Evolutionary conservation across 2,113 vertebrate species (phyloP).

Genomic region (Dendropsophus ebraccatus): DNA sequence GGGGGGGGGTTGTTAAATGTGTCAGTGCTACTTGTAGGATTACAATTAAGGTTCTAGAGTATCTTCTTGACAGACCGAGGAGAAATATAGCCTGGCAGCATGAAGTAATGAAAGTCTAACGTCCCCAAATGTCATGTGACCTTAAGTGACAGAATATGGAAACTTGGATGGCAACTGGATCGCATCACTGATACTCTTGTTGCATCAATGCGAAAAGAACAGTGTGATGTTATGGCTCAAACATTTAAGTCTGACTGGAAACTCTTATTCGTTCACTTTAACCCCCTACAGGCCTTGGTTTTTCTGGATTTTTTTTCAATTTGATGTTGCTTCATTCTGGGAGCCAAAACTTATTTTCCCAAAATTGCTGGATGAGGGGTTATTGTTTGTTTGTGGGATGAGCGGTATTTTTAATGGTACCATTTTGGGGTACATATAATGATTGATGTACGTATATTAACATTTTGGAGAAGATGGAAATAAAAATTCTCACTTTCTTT

Average conservation of each 20-base stretch:
- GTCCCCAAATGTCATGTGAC: conserved; percentile 51
- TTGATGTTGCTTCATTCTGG: too few species aligned
- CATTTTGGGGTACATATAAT: too few species aligned
- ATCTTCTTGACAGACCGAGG: conserved; percentile 62
- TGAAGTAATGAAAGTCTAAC: conserved; percentile 50
- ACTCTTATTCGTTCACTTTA: conserved; percentile 18
- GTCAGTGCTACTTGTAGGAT: conserved; percentile 67
- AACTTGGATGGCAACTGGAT: conserved; percentile 53
- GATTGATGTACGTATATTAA: too few species aligned
- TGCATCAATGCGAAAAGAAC: conserved; percentile 43
- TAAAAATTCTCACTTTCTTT: too few species aligned
- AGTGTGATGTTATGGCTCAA: conserved; percentile 37
- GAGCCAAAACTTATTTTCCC: too few species aligned
- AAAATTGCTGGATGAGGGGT: too few species aligned
- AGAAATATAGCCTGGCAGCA: conserved; percentile 53
- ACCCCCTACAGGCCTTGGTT: too few species aligned
- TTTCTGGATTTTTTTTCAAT: too few species aligned
- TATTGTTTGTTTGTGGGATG: too few species aligned
- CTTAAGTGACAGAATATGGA: conserved; percentile 48
- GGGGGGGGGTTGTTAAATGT: conserved; percentile 61
- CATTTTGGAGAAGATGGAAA: too few species aligned
- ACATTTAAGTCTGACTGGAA: conserved; percentile 40
- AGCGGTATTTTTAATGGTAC: too few species aligned
- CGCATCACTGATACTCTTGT: conserved; percentile 46
- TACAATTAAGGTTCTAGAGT: conserved; percentile 63